Evolutionary conservation across 2,888 invertebrate species (phyloP), one percentile per base, ranked within the genome.

Genomic region (Synanthedon myopaeformis): DNA sequence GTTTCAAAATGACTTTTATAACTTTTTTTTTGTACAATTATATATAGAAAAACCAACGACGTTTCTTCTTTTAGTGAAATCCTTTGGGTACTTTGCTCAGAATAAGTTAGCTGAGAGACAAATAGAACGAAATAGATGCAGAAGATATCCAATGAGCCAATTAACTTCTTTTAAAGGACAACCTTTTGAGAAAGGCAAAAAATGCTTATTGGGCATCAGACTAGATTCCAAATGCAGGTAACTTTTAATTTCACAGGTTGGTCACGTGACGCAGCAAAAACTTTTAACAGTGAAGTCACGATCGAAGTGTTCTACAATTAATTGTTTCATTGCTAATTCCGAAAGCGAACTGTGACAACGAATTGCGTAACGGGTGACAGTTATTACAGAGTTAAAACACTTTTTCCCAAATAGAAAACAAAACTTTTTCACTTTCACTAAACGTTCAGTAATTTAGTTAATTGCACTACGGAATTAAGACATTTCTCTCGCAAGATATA

Each of bases 171-270:
- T 23, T 5, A 23, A 23, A 23, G 23, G 23, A 23, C 23, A 23
- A 5, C 23, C 23, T 23, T n/a, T 23, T 23, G 23, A 23, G 5
- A 5, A 23, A 23, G 23, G 23, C 5, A 23, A 23, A 23, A 23
- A 23, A 35, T 35, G 8, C 35, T 35, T 35, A 35, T 35, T 8
- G 35, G 35, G 10, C 35, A 35, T 2, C 35, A 10, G 35, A 35
- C 35, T 35, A 23, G 23, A 23, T 23, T 23, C 5, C 23, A 23
- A 23, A 23, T 23, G 23, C 23, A 5, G 5, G 23, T 23, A 52
- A 71, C 70, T 75, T 69, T 72, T 74, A 72, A 76, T 76, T 76
- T 74, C 74, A 70, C 69, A 64, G 61, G 53, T 56, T 52, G 55
- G 65, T 69, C 72, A 72, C 71, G 74, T 73, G 63, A 61, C 49